These are phyloP conservation scores for Dasyprocta punctata DNA, from an alignment of 2,113 vertebrate species.

Conservation along the genomic window DNA sequence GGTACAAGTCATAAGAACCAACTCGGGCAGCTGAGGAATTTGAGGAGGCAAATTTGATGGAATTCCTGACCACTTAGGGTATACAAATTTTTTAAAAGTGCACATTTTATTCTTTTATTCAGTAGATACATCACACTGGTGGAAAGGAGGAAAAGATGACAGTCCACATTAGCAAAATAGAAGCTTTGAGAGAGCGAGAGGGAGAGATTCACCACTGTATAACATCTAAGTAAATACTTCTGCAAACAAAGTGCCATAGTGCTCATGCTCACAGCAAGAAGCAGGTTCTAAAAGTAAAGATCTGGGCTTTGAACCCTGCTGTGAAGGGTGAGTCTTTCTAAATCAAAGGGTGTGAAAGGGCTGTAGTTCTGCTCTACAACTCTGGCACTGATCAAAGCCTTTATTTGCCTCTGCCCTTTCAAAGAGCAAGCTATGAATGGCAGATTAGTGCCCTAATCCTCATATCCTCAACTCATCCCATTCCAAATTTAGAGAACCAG, in stretches of 20 bases:
- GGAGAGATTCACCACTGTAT: background rate
- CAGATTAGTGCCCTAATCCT: conserved; percentile 58
- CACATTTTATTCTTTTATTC: background rate
- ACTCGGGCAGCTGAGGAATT: background rate
- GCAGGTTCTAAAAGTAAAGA: conserved; percentile 63
- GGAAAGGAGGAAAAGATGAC: background rate
- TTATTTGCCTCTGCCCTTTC: conserved; percentile 73
- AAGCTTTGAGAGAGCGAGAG: background rate
- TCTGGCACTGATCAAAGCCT: conserved; percentile 69
- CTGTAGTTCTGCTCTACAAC: conserved; percentile 42
- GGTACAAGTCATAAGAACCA: background rate
- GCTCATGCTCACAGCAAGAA: conserved; percentile 62
- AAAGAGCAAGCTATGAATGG: conserved; percentile 56
- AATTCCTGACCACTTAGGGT: background rate
- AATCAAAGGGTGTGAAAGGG: conserved; percentile 64
- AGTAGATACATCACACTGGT: background rate
- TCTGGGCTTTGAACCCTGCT: conserved; percentile 61
- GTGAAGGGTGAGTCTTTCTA: conserved; percentile 62
- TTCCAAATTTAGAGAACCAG: conserved; percentile 40
- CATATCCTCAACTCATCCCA: background rate
- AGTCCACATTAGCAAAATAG: background rate
- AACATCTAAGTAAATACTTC: conserved; percentile 54
- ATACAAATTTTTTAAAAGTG: background rate
- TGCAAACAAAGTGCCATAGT: conserved; percentile 37
- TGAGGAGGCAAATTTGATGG: conserved; percentile 23